phyloP scores from a whole-genome alignment of 2,113 vertebrate genomes.

The Rhinolophus ferrumequinum region DNA sequence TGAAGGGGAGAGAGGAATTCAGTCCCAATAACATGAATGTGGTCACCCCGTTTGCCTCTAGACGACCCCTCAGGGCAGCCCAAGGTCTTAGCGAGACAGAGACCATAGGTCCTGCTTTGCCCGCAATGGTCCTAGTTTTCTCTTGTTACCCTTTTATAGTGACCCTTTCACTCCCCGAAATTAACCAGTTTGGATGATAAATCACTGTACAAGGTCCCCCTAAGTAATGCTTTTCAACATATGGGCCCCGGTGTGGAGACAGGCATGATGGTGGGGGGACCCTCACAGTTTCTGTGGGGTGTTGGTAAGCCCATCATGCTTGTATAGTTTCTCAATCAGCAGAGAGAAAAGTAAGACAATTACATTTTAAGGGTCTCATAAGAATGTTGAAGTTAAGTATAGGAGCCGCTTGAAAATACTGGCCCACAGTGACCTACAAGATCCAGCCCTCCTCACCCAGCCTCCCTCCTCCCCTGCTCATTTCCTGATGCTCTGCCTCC shows the following conservation, averaged over 20 bases:
- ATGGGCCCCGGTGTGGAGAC: not conserved
- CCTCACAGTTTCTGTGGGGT: not conserved
- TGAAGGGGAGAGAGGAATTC: not conserved
- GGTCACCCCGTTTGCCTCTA: not conserved
- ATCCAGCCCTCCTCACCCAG: not conserved
- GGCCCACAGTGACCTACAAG: not conserved
- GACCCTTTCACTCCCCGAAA: not conserved
- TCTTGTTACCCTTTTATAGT: not conserved
- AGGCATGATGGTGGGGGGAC: not conserved
- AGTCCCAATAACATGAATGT: not conserved
- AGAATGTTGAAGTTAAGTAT: not conserved
- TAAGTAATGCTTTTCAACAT: not conserved
- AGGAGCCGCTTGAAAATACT: not conserved
- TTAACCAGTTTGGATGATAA: not conserved
- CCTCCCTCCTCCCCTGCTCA: not conserved
- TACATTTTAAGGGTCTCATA: not conserved
- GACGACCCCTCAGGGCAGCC: not conserved
- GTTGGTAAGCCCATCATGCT: not conserved
- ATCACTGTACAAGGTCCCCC: not conserved
- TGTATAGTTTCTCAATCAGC: not conserved
- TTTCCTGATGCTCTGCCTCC: accelerated
- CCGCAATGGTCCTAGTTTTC: not conserved
- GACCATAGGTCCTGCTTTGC: not conserved
- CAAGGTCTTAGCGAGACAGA: not conserved
- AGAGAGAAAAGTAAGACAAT: not conserved